Percentiles rank a stretch among this genome's conserved stretches.
These are phyloP conservation scores for Sinodicranocentrus sp. DNA, from an alignment of 2,888 invertebrate species.

Conservation along the genomic window DNA sequence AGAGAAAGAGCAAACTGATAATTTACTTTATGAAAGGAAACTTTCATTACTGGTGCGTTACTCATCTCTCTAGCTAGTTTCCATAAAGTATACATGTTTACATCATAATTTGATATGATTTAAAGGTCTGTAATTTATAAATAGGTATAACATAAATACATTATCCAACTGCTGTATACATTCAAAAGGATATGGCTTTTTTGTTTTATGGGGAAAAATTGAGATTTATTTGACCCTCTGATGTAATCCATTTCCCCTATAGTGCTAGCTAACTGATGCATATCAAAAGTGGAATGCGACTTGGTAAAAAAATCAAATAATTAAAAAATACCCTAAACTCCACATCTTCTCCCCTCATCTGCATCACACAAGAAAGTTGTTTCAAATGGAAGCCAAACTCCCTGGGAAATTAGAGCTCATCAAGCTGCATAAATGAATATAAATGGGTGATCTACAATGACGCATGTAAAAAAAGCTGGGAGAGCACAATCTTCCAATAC, in stretches of 20 bases:
- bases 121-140: background rate
- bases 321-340: conserved; percentile 11
- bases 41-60: conserved; percentile 36
- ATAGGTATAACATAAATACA: too few species aligned
- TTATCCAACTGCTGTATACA: background rate
- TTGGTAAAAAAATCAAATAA: background rate
- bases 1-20: conserved; percentile 33
- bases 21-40: conserved; percentile 18
- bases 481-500: background rate
- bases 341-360: too few species aligned
- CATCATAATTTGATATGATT: too few species aligned
- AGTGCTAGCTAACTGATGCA: too few species aligned
- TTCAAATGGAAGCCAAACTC: background rate
- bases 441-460: too few species aligned
- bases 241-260: conserved; percentile 31
- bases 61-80: conserved; percentile 23
- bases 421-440: background rate
- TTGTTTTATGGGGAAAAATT: conserved; percentile 25
- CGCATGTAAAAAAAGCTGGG: too few species aligned
- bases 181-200: conserved; percentile 33
- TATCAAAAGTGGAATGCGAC: background rate
- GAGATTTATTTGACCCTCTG: conserved; percentile 52
- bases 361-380: too few species aligned
- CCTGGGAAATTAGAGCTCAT: background rate
- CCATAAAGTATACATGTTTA: background rate